These are phyloP conservation scores for Danio tinwini DNA, from an alignment of 2,797 vertebrate species.

Conservation along the genomic window DNA sequence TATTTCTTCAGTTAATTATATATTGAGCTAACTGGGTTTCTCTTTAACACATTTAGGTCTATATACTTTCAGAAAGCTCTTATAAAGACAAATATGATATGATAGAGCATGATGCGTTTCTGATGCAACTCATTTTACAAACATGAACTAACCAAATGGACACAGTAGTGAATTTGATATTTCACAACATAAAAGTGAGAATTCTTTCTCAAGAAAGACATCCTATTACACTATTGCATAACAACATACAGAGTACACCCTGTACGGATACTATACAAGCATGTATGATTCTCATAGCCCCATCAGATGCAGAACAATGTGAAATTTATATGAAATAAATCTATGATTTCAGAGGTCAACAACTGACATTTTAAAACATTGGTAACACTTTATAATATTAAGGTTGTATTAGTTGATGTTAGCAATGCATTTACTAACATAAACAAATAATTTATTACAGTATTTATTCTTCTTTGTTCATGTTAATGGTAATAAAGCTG, in stretches of 20 bases:
- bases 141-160: background rate
- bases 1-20: background rate
- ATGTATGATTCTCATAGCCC: background rate
- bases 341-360: background rate
- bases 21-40: background rate
- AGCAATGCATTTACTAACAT: too few relatives aligned
- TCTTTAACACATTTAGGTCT: background rate
- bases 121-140: background rate
- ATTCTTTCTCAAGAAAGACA: slow-evolving; percentile 17
- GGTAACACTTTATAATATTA: too few relatives aligned
- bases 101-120: too few relatives aligned
- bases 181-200: slow-evolving; percentile 4
- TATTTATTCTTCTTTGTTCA: too few relatives aligned
- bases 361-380: background rate
- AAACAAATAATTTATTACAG: too few relatives aligned
- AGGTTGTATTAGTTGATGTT: too few relatives aligned
- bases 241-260: background rate
- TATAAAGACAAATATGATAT: background rate
- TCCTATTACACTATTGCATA: slow-evolving; percentile 13
- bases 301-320: background rate
- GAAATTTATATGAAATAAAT: background rate
- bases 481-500: too few relatives aligned
- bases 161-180: background rate
- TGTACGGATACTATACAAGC: background rate
- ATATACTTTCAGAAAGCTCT: background rate